Evolutionary conservation across 2,113 vertebrate genomes (phyloP).

Genomic region (pig (Sus scrofa)): DNA sequence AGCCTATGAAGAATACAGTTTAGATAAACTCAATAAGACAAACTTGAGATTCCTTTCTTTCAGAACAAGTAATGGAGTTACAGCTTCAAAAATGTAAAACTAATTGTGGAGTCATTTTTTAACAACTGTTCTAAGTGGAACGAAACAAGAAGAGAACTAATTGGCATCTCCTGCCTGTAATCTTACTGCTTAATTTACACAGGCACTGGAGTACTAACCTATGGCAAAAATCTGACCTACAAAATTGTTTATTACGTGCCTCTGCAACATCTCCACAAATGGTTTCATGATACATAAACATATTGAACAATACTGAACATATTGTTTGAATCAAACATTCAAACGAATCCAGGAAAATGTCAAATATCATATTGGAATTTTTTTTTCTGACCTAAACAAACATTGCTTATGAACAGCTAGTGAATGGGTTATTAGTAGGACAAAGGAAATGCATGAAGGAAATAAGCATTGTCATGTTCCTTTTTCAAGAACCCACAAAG

Average conservation of each 20-base stretch:
- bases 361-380: not conserved
- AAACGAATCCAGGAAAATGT: slow-evolving; percentile 43
- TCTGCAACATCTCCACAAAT: not conserved
- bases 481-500: not conserved
- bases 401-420: slow-evolving; percentile 13
- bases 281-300: slow-evolving; percentile 32
- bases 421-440: not conserved
- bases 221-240: not conserved
- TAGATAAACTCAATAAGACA: not conserved
- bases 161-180: not conserved
- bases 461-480: not conserved
- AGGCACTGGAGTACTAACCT: not conserved
- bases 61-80: not conserved
- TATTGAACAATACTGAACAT: not conserved
- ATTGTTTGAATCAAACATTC: not conserved
- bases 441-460: not conserved
- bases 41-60: slow-evolving; percentile 20
- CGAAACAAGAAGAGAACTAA: slow-evolving; percentile 18
- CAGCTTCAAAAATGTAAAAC: slow-evolving; percentile 4
- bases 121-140: not conserved
- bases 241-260: not conserved
- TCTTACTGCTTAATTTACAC: not conserved
- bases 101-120: not conserved
- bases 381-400: slow-evolving; percentile 17
- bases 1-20: not conserved